These are phyloP conservation scores for Stomorhina lunata DNA, from an alignment of 2,888 invertebrate species.

Conservation along the genomic window DNA sequence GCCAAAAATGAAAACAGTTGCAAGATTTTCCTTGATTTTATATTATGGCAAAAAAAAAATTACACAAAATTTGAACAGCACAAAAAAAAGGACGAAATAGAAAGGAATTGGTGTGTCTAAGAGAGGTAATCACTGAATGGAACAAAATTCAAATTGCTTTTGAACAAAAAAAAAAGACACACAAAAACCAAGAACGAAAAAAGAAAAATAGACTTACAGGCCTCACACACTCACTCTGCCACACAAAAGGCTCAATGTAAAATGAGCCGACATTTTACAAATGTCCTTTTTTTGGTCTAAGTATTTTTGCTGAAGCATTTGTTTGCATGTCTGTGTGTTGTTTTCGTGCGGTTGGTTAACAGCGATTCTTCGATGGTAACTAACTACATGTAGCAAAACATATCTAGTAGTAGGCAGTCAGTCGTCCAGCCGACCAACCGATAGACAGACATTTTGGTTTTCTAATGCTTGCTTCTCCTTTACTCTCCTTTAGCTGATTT, in stretches of 20 bases:
- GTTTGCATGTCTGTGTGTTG: neutral
- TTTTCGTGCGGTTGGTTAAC: neutral
- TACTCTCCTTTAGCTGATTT: neutral
- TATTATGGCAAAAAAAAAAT: slow-evolving; percentile 31
- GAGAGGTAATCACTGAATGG: slow-evolving; percentile 64
- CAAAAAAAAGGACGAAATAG: slow-evolving; percentile 7
- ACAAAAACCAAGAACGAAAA: slow-evolving; percentile 9
- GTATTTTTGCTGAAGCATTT: neutral
- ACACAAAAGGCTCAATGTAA: slow-evolving; percentile 28
- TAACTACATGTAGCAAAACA: slow-evolving; percentile 46
- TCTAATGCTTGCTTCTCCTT: slow-evolving; percentile 32
- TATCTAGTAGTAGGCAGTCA: neutral
- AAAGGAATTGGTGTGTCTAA: slow-evolving; percentile 28
- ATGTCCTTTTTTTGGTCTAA: slow-evolving; percentile 34
- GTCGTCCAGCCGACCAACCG: neutral
- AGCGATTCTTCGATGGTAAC: slow-evolving; percentile 37
- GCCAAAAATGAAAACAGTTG: neutral
- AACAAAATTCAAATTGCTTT: slow-evolving; percentile 64
- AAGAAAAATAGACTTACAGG: neutral
- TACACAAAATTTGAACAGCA: neutral
- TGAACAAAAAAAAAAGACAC: neutral
- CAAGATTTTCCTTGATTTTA: slow-evolving; percentile 48
- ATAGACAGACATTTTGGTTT: slow-evolving; percentile 49
- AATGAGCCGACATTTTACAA: slow-evolving; percentile 57
- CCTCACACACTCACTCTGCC: neutral